Conservation (phyloP, 2,113 vertebrate species). For the Callionymus lyra region DNA sequence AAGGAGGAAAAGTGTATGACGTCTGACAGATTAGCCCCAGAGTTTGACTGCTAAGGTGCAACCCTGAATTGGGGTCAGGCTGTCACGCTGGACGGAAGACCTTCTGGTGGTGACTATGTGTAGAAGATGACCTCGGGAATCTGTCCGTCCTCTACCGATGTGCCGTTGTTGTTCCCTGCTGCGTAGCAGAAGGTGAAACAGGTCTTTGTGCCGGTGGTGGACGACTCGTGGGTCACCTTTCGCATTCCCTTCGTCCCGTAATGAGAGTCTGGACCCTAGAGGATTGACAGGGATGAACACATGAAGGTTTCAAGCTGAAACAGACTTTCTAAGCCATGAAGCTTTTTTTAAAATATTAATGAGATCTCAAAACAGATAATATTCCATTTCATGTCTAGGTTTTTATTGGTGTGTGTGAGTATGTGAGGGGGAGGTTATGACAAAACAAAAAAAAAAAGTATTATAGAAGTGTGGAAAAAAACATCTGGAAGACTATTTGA, state of each 20-base stretch:
- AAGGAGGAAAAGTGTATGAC: slow-evolving; percentile 37
- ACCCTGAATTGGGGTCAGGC: slow-evolving; percentile 32
- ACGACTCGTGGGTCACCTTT: slow-evolving; percentile 91
- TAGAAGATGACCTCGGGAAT: slow-evolving; percentile 98
- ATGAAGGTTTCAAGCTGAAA: neutral
- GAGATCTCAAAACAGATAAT: too few species aligned
- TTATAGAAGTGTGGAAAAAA: too few species aligned
- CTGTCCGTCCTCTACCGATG: slow-evolving; percentile 95
- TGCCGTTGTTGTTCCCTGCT: slow-evolving; percentile 95
- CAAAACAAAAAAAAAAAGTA: too few species aligned
- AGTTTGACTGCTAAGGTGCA: slow-evolving; percentile 35
- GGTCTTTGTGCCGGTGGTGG: slow-evolving; percentile 87
- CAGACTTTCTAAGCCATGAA: neutral
- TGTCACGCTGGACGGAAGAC: slow-evolving; percentile 53
- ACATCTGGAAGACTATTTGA: too few species aligned
- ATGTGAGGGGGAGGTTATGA: too few species aligned
- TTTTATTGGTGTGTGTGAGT: too few species aligned
- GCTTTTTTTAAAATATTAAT: too few species aligned
- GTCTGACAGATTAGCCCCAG: slow-evolving; percentile 44
- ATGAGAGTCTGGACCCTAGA: slow-evolving; percentile 89
- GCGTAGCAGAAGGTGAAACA: slow-evolving; percentile 97
- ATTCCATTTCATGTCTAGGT: too few species aligned
- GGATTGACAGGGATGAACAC: neutral
- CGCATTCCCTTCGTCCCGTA: slow-evolving; percentile 96
- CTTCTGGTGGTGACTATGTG: slow-evolving; percentile 73